Base-by-base conservation (phyloP, 2,797 vertebrate genomes). In the Podargus strigoides region DNA sequence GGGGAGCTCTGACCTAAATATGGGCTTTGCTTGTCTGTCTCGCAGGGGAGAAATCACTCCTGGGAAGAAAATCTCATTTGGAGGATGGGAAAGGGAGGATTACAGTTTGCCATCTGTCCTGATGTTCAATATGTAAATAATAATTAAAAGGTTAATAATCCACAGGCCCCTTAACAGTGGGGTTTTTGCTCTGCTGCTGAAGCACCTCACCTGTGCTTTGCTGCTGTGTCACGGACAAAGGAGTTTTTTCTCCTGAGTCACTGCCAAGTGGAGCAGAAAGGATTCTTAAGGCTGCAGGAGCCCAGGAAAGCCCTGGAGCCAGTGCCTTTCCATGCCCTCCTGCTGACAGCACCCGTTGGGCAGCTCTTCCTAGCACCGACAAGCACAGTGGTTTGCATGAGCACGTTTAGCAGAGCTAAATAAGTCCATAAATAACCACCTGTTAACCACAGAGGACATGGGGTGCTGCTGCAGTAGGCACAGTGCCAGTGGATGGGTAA, bases 361-460 rank as follows among this genome's bases (percentile, higher is more conserved):
- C 1, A 3, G 34, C 63, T 64, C 5, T 67, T 49, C 26, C 50
- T 39, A 36, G 56, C 60, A 7, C 37, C 0, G 2, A 4, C 0
- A 6, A 7, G 37, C 0, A 0, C 0, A 0, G 44, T 7, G 49
- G 18, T 86, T 68, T 59, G 44, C 53, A 56, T 18, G 12, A 14
- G 18, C 19, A 4, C 30, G 1, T 62, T 49, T 17, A 21, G 11
- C 22, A 7, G 19, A 26, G 28, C 24, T 24, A 27, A 49, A 21
- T 9, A 20, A 8, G 41, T 42, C 41, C 50, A 4, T 37, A 19
- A 36, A 3, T 9, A 30, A 16, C 16, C 23, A 27, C 52, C 47
- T 62, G 47, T 11, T 34, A 18, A 37, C 44, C 19, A 1, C 2
- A n/a, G 14, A 26, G 14, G 30, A 23, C 0, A 3, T 17, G 41